phyloP scores from a whole-genome alignment of 2,113 vertebrate species.

The Trinectes maculatus region DNA sequence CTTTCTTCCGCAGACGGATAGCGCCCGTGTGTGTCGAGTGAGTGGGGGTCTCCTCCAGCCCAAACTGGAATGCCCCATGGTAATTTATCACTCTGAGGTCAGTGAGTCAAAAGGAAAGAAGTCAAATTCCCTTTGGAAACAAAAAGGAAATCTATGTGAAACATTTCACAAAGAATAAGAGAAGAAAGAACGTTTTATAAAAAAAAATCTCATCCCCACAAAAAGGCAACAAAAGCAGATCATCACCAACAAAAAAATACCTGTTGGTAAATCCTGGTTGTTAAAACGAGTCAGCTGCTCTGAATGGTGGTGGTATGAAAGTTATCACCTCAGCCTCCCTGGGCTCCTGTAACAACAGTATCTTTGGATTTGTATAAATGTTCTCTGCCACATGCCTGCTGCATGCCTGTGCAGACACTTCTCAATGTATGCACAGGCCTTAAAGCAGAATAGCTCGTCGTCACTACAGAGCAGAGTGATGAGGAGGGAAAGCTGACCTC shows the following conservation, averaged over 20 bases:
- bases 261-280: background rate
- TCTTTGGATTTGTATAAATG: slow-evolving; percentile 26
- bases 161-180: slow-evolving; percentile 30
- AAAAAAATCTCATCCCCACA: background rate
- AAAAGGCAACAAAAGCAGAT: background rate
- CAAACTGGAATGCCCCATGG: slow-evolving; percentile 61
- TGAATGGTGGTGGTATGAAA: background rate
- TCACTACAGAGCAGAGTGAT: slow-evolving; percentile 58
- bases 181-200: slow-evolving; percentile 1
- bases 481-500: slow-evolving; percentile 50
- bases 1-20: slow-evolving; percentile 66
- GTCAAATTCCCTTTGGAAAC: slow-evolving; percentile 13
- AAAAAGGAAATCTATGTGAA: slow-evolving; percentile 25
- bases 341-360: slow-evolving; percentile 52
- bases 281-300: background rate
- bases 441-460: slow-evolving; percentile 32
- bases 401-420: slow-evolving; percentile 69
- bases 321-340: slow-evolving; percentile 53
- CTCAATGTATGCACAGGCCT: slow-evolving; percentile 53
- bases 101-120: slow-evolving; percentile 61
- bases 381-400: slow-evolving; percentile 39
- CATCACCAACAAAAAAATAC: background rate
- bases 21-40: slow-evolving; percentile 47
- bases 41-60: slow-evolving; percentile 60
- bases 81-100: slow-evolving; percentile 64